Conservation (phyloP, 2,797 vertebrate species). For the Petrocephalus sullivani region DNA sequence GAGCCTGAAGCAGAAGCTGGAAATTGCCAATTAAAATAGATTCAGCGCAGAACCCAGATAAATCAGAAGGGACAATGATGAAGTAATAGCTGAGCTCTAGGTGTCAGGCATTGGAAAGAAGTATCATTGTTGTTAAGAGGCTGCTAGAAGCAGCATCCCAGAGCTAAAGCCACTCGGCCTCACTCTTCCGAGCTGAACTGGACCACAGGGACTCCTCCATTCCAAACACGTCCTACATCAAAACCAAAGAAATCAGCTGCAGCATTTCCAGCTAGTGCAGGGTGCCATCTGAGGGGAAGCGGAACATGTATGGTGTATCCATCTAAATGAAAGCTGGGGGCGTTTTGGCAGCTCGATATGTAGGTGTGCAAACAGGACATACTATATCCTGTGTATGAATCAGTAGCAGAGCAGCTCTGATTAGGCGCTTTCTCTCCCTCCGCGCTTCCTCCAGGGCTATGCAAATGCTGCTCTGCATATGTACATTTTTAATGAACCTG, state of each 20-base stretch:
- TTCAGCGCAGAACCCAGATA: neutral
- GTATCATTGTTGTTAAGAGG: neutral
- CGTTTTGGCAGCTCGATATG: neutral
- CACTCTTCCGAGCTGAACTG: neutral
- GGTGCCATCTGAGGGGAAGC: neutral
- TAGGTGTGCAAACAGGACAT: neutral
- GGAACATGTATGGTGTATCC: neutral
- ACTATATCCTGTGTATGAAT: neutral
- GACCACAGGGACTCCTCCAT: neutral
- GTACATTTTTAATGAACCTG: neutral
- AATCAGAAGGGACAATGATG: neutral
- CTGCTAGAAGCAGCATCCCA: neutral
- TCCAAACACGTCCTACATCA: neutral
- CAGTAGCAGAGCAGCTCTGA: neutral
- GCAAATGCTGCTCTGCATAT: neutral
- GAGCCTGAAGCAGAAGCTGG: neutral
- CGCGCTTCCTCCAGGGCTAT: neutral
- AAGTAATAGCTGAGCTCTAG: neutral
- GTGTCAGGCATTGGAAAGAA: neutral
- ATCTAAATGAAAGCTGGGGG: neutral
- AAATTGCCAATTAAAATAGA: conserved; percentile 8
- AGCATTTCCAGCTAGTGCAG: neutral
- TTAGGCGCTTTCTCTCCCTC: neutral
- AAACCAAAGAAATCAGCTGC: neutral
- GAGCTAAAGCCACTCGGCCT: neutral